These are phyloP conservation scores for Drosophila ohnishii DNA, from an alignment of 1,140 invertebrate genomes.

Conservation along the genomic window DNA sequence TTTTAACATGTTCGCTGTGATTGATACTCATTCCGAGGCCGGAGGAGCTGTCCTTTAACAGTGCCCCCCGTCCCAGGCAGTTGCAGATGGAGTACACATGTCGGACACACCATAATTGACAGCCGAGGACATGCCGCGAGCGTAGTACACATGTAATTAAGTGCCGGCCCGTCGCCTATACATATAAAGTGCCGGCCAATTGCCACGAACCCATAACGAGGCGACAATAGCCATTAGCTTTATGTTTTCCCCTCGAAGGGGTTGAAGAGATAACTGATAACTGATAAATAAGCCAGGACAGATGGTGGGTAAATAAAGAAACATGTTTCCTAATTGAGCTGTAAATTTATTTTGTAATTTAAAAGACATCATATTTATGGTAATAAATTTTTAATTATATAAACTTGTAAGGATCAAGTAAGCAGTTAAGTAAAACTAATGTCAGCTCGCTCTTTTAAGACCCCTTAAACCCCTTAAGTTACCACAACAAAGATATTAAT, in stretches of 20 bases:
- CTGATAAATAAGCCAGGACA: conserved; percentile 3
- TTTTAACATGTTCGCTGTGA: conserved; percentile 74
- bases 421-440: not conserved
- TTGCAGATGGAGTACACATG: conserved; percentile 53
- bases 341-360: not conserved
- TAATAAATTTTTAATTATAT: not conserved
- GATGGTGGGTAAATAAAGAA: not conserved
- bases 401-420: too few species aligned
- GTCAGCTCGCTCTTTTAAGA: not conserved
- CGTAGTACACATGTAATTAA: conserved; percentile 70
- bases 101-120: conserved; percentile 74
- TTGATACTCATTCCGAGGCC: conserved; percentile 55
- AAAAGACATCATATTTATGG: too few species aligned
- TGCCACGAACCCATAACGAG: conserved; percentile 50
- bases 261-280: conserved; percentile 2
- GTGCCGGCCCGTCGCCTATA: conserved; percentile 52
- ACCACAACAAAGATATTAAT: not conserved
- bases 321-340: conserved; percentile 3
- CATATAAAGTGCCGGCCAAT: conserved; percentile 64
- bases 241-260: not conserved
- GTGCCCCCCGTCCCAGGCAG: not conserved
- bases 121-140: conserved; percentile 48
- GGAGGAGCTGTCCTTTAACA: conserved; percentile 7
- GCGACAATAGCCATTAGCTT: conserved; percentile 42
- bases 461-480: not conserved